Base-by-base conservation (phyloP, 2,888 invertebrate genomes). In the Syritta pipiens region DNA sequence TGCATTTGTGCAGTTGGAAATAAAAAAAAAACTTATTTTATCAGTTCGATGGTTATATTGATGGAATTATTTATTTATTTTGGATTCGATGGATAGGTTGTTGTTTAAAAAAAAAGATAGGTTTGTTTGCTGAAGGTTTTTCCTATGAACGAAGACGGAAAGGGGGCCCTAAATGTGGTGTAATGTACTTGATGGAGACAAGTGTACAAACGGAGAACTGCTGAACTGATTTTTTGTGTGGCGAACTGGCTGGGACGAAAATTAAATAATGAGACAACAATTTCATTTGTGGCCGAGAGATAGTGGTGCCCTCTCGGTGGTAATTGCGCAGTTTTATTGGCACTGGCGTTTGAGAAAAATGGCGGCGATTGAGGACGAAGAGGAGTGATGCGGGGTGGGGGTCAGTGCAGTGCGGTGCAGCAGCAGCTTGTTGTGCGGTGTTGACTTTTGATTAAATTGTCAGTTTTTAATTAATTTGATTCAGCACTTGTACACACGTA, bases 1-100 rank as follows among this genome's bases (percentile, higher is more conserved):
- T 79, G 79, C 74, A 79, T 74, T 74, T 74, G 79, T 79, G 79
- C 79, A 79, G 67, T 57, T n/a, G n/a, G n/a, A 57, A 74, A 74
- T 62, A 42, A 22, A 46, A 72, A 67, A 69, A 22, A 19, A 26
- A 26, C 46, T 35, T 19, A 30, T 60, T 48, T 74, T 74, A 79
- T 74, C 79, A 57, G 49, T 68, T 42, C 62, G 65, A 20, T 44
- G 53, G 32, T 51, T 46, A 59, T 28, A 30, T 37, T 40, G 49
- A 48, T 65, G 51, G 55, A 32, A 62, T 53, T 77, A 57, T 65
- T 46, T 77, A 71, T 77, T 62, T 71, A 59, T 65, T 75, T 68
- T 75, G 44, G 48, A 67, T 42, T 40, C 24, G 48, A 32, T 35
- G 40, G n/a, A 22, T 63, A 0, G 10, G 37, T 26, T 17, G 30